These are phyloP conservation scores for Erpobdella octoculata DNA, from an alignment of 2,888 invertebrate species.

Conservation along the genomic window DNA sequence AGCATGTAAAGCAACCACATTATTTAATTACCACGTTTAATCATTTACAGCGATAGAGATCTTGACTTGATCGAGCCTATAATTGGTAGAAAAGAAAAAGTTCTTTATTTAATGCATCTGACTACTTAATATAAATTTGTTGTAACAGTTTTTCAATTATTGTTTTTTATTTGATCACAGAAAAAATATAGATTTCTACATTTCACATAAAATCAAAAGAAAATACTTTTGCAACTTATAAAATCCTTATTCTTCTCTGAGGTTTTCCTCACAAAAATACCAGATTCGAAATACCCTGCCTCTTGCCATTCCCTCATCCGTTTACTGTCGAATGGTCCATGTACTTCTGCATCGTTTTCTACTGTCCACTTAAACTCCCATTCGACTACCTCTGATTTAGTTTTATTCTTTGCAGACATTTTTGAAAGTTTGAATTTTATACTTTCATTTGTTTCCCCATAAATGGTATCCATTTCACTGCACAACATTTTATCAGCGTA, in stretches of 20 bases:
- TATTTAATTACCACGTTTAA: too few species aligned
- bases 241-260: slow-evolving; percentile 62
- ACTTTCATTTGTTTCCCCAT: slow-evolving; percentile 78
- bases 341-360: slow-evolving; percentile 64
- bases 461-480: slow-evolving; percentile 87
- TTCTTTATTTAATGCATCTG: too few species aligned
- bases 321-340: slow-evolving; percentile 74
- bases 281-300: slow-evolving; percentile 68
- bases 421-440: slow-evolving; percentile 36
- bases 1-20: too few species aligned
- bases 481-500: slow-evolving; percentile 76
- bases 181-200: too few species aligned
- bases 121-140: too few species aligned
- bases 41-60: too few species aligned
- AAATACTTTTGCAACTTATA: slow-evolving; percentile 78
- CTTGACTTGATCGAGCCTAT: too few species aligned
- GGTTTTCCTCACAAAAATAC: slow-evolving; percentile 75
- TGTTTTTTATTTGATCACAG: too few species aligned
- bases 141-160: too few species aligned
- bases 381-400: slow-evolving; percentile 32
- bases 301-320: slow-evolving; percentile 83
- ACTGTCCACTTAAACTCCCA: slow-evolving; percentile 90
- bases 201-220: slow-evolving; percentile 74
- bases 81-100: too few species aligned
- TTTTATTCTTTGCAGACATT: background rate